phyloP scores from a whole-genome alignment of 2,888 invertebrate species.

The Erebia palarica region DNA sequence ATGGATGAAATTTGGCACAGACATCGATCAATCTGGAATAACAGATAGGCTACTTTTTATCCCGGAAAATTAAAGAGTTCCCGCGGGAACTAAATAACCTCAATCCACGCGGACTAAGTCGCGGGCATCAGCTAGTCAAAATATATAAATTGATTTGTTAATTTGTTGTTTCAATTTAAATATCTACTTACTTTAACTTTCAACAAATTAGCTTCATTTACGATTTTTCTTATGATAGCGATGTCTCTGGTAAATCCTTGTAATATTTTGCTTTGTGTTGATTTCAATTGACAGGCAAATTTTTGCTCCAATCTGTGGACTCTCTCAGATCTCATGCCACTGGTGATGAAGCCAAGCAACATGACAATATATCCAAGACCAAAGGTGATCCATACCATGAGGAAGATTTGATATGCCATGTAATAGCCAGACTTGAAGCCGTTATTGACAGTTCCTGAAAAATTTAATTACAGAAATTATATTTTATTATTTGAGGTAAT shows the following conservation, averaged over 20 bases:
- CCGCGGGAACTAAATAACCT: too few relatives aligned
- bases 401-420: slow-evolving; percentile 89
- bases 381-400: slow-evolving; percentile 95
- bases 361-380: slow-evolving; percentile 95
- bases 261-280: slow-evolving; percentile 90
- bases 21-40: too few relatives aligned
- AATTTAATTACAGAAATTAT: not conserved
- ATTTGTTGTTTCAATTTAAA: not conserved
- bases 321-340: slow-evolving; percentile 88
- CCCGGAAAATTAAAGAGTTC: too few relatives aligned
- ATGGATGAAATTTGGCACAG: too few relatives aligned
- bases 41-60: too few relatives aligned
- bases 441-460: slow-evolving; percentile 76
- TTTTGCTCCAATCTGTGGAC: slow-evolving; percentile 89
- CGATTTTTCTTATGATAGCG: slow-evolving; percentile 86
- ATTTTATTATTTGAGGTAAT: not conserved
- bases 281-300: slow-evolving; percentile 88
- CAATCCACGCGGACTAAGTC: too few relatives aligned
- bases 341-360: slow-evolving; percentile 93
- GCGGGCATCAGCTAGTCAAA: too few relatives aligned
- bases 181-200: slow-evolving; percentile 86
- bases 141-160: not conserved
- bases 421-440: slow-evolving; percentile 84
- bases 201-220: slow-evolving; percentile 91
- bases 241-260: slow-evolving; percentile 89